Percentiles rank a stretch among this genome's conserved stretches.
phyloP scores from a whole-genome alignment of 2,888 invertebrate genomes.

The Zootermopsis nevadensis region DNA sequence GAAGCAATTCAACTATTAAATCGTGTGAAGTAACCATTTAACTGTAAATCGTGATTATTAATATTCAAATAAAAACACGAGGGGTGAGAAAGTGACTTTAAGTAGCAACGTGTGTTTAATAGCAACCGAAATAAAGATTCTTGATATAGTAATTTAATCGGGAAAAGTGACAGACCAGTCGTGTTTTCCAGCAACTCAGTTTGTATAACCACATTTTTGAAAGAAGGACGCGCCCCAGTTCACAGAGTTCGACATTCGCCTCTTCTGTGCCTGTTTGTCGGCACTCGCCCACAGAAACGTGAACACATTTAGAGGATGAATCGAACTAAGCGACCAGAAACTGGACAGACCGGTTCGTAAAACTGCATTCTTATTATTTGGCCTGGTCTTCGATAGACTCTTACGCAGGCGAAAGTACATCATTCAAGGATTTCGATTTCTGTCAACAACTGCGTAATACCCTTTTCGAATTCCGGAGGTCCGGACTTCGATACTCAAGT shows the following conservation, averaged over 20 bases:
- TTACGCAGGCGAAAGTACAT: too few species aligned
- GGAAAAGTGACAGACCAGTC: neutral
- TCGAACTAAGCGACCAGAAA: neutral
- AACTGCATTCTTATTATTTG: too few species aligned
- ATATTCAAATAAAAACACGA: neutral
- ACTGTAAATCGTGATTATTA: slow-evolving; percentile 2
- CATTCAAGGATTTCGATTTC: too few species aligned
- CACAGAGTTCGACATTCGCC: neutral
- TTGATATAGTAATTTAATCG: neutral
- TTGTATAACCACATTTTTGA: neutral
- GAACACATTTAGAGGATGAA: neutral
- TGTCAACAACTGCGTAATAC: too few species aligned
- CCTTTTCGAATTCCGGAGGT: too few species aligned
- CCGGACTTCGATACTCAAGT: too few species aligned
- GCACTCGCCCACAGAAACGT: neutral
- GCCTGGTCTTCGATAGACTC: too few species aligned
- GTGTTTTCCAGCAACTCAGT: neutral
- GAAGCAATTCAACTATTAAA: neutral
- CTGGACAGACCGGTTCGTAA: neutral
- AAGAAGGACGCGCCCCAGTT: neutral
- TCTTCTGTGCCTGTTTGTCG: neutral
- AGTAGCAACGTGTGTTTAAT: neutral
- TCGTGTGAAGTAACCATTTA: neutral
- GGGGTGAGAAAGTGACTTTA: neutral
- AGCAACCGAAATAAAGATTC: neutral